Evolutionary conservation across 2,888 invertebrate species (phyloP).

Genomic region (Conistra vaccinii): DNA sequence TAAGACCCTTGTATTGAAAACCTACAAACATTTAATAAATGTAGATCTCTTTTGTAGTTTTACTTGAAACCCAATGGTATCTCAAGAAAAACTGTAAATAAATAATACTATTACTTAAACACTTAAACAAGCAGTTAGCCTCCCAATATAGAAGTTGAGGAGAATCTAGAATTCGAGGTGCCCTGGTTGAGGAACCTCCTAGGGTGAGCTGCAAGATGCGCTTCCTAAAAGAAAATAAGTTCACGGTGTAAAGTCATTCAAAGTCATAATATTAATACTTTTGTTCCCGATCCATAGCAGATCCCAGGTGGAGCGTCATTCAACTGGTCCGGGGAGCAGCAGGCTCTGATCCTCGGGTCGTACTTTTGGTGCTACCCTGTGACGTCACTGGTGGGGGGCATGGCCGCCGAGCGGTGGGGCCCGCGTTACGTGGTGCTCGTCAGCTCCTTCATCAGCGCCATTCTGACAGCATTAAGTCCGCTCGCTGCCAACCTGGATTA

Average conservation of each 20-base stretch:
- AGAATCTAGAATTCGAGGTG: not conserved
- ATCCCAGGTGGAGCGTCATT: slow-evolving; percentile 77
- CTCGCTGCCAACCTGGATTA: slow-evolving; percentile 90
- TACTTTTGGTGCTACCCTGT: slow-evolving; percentile 93
- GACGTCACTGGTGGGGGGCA: slow-evolving; percentile 92
- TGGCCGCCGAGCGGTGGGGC: slow-evolving; percentile 92
- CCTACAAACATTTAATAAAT: no score
- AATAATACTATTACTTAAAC: not conserved
- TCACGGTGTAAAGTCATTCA: not conserved
- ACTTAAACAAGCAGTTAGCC: not conserved
- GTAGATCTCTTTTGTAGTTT: not conserved
- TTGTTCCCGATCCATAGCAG: slow-evolving; percentile 55
- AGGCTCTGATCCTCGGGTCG: slow-evolving; percentile 92
- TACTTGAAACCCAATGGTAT: not conserved
- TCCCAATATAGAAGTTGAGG: not conserved
- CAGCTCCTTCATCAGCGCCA: slow-evolving; percentile 86
- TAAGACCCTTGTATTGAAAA: not conserved
- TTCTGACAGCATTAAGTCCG: slow-evolving; percentile 91
- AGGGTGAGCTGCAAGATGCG: not conserved
- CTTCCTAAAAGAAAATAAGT: not conserved
- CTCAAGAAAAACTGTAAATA: not conserved
- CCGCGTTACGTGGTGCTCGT: slow-evolving; percentile 91
- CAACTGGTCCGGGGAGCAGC: slow-evolving; percentile 91
- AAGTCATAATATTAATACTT: not conserved
- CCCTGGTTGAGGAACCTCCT: not conserved